phyloP scores from a whole-genome alignment of 1,140 invertebrate species.

The Scaptomyza graminum region DNA sequence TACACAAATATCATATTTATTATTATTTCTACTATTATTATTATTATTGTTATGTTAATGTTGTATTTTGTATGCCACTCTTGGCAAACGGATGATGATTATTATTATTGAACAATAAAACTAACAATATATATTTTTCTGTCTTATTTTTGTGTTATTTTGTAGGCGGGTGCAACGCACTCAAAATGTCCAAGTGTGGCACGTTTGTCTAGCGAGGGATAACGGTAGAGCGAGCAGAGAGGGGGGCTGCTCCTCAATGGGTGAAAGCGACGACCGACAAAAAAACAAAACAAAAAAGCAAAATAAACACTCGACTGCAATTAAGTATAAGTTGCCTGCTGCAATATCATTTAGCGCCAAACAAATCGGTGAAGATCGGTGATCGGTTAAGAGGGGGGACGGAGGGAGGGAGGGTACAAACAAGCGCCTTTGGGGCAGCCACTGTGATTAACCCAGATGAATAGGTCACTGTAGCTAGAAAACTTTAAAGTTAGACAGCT shows the following conservation, averaged over 20 bases:
- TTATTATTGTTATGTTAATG: conserved; percentile 37
- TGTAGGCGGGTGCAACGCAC: conserved; percentile 42
- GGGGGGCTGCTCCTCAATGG: conserved; percentile 30
- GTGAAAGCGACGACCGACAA: conserved; percentile 61
- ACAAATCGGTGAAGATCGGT: conserved; percentile 39
- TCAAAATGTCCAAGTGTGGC: conserved; percentile 39
- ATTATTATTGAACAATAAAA: conserved; percentile 11
- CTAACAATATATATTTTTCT: conserved; percentile 14
- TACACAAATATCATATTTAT: conserved; percentile 30
- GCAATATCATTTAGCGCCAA: conserved; percentile 49
- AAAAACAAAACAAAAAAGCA: background rate
- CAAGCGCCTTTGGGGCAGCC: background rate
- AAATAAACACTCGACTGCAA: conserved; percentile 52
- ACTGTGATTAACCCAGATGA: conserved; percentile 19
- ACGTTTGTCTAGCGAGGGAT: conserved; percentile 68
- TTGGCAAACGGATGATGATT: conserved; percentile 21
- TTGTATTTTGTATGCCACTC: conserved; percentile 25
- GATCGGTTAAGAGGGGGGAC: conserved; percentile 9
- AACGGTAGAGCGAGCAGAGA: conserved; percentile 15
- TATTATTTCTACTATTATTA: conserved; percentile 46
- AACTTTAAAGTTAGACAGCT: background rate
- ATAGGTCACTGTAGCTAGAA: conserved; percentile 24
- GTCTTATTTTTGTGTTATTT: background rate
- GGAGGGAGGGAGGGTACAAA: background rate
- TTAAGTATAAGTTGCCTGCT: conserved; percentile 48